Base-by-base conservation (phyloP, 2,113 vertebrate species). In the Rhinopomastus cyanomelas region DNA sequence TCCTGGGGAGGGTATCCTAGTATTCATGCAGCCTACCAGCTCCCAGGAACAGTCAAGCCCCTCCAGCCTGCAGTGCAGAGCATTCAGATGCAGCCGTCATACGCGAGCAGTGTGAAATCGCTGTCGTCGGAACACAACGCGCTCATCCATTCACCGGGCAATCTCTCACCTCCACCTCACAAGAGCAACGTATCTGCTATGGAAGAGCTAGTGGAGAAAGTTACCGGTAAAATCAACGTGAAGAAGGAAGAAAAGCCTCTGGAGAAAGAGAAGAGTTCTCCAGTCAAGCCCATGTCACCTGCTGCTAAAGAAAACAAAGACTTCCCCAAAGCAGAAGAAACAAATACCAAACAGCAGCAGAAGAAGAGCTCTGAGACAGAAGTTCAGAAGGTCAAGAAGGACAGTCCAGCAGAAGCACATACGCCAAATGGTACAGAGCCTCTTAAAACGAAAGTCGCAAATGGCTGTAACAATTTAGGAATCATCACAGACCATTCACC, bases 1-100 rank as follows among this genome's bases (percentile, higher is more conserved):
- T 99, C 99, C 6, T 99, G 99, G 99, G 99, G 99, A 11, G 99
- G 99, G 39, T 99, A 99, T 96, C 98, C 99, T 74, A 99, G 99
- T 95, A 99, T 99, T 94, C 99, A 99, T 29, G 99, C 99, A 4
- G 99, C 99, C 83, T 99, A 99, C 96, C 99, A 99, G 96, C 98
- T 99, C 82, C 99, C 99, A 0, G 98, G 99, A 66, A 89, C 98
- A 9, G 94, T 98, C 55, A 99, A 98, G 95, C 97, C 98, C 9
- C 96, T 97, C n/a, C 96, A 98, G n/a, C 85, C 98, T 0, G 59
- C 98, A 0, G 97, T 98, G 71, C 98, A 99, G 97, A 98, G 98
- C 3, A 97, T 98, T 85, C 99, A 99, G 60, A 97, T 99, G 94
- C 98, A 99, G 92, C 98, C 99, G 0, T 98, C 98, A 37, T 99